These are phyloP conservation scores for Mycetomoellerius zeteki DNA, from an alignment of 1,140 invertebrate genomes.

Conservation along the genomic window DNA sequence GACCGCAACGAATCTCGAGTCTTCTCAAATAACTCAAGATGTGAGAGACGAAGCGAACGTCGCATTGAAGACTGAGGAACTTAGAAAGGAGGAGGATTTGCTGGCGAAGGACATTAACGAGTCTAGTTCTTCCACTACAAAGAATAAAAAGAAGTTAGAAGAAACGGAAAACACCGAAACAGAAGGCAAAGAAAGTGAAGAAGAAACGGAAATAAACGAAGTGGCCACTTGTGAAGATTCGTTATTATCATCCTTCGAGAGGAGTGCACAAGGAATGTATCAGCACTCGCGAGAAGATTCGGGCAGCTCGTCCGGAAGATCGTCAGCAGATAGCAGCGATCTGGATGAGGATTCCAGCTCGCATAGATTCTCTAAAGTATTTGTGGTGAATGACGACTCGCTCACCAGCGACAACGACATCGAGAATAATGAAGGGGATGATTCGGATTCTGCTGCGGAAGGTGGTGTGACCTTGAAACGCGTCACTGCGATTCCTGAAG, in stretches of 20 bases:
- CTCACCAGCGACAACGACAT: slow-evolving; percentile 89
- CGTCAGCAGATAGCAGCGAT: slow-evolving; percentile 90
- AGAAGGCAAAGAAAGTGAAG: not conserved
- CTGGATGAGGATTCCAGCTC: slow-evolving; percentile 89
- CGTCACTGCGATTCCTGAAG: slow-evolving; percentile 76
- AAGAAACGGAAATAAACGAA: slow-evolving; percentile 44
- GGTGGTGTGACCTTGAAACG: slow-evolving; percentile 76
- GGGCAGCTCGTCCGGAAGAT: slow-evolving; percentile 87
- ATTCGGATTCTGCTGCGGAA: slow-evolving; percentile 81
- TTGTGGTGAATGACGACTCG: slow-evolving; percentile 91
- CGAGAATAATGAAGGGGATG: slow-evolving; percentile 85
- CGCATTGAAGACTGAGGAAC: slow-evolving; percentile 73
- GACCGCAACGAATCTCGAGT: slow-evolving; percentile 17
- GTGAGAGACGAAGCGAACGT: slow-evolving; percentile 46
- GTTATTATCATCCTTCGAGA: slow-evolving; percentile 68
- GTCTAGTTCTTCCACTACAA: not conserved
- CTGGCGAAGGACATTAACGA: slow-evolving; percentile 5
- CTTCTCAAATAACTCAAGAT: slow-evolving; percentile 46
- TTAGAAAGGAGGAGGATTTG: not conserved
- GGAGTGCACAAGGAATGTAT: slow-evolving; percentile 77
- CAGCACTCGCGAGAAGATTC: slow-evolving; percentile 84
- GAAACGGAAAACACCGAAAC: slow-evolving; percentile 24
- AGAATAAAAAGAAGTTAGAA: slow-evolving; percentile 15
- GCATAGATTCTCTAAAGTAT: slow-evolving; percentile 91
- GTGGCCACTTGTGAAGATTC: slow-evolving; percentile 50